phyloP scores from a whole-genome alignment of 2,888 invertebrate species.

The Ommatoiulus sabulosus region DNA sequence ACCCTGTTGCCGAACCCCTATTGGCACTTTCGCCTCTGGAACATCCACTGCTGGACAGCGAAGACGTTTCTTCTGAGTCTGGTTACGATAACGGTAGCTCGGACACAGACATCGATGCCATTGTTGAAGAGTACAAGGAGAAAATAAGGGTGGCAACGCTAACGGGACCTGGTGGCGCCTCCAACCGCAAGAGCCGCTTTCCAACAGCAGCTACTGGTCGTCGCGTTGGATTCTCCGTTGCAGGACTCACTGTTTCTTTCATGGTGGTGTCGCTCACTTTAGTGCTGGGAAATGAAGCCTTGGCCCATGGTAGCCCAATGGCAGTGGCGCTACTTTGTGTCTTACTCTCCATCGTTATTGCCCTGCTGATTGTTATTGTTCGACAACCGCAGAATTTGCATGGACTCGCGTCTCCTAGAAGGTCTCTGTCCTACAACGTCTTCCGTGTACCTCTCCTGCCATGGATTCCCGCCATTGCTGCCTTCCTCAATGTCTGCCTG shows the following conservation, averaged over 20 bases:
- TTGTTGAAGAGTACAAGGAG: constrained; percentile 61
- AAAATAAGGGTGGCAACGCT: constrained; percentile 61
- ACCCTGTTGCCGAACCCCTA: not conserved
- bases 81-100: constrained; percentile 58
- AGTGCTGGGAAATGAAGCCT: constrained; percentile 49
- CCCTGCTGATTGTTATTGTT: constrained; percentile 59
- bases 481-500: constrained; percentile 83
- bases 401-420: constrained; percentile 44
- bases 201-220: constrained; percentile 60
- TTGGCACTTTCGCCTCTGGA: constrained; percentile 8
- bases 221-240: constrained; percentile 59
- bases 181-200: constrained; percentile 55
- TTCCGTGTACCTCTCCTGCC: constrained; percentile 88
- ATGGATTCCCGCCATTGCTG: constrained; percentile 80
- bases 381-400: constrained; percentile 61
- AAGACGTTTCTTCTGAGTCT: constrained; percentile 32
- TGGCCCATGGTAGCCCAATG: constrained; percentile 15
- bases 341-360: constrained; percentile 56
- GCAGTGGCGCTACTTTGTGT: constrained; percentile 55
- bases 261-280: constrained; percentile 52
- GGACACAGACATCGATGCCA: constrained; percentile 62
- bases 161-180: constrained; percentile 57
- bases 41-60: constrained; percentile 42
- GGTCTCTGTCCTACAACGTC: constrained; percentile 14
- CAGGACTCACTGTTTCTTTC: constrained; percentile 56